These are phyloP conservation scores for Microplitis demolitor DNA, from an alignment of 1,140 invertebrate genomes.

Conservation along the genomic window DNA sequence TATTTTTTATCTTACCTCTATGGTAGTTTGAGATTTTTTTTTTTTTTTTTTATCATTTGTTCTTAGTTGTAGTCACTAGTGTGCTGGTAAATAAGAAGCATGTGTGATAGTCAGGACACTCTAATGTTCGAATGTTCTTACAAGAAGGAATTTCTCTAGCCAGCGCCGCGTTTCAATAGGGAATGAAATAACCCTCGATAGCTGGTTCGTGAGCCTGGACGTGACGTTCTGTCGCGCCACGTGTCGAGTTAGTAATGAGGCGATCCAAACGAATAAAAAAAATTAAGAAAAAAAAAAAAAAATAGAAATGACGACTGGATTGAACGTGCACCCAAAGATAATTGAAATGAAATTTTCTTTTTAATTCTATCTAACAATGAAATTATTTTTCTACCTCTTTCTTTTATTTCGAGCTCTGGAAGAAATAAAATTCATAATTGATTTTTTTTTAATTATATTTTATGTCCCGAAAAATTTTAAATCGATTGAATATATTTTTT, in stretches of 20 bases:
- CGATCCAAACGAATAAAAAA: not conserved
- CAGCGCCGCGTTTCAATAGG: not conserved
- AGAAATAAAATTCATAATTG: too few species aligned
- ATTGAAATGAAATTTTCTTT: too few species aligned
- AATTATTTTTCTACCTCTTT: too few species aligned
- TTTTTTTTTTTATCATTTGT: not conserved
- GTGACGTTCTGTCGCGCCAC: not conserved
- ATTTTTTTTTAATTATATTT: too few species aligned
- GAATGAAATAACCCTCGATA: conserved; percentile 22
- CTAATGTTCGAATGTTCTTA: not conserved
- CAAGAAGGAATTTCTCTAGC: not conserved
- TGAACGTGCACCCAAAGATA: too few species aligned
- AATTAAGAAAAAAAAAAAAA: too few species aligned
- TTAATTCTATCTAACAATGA: too few species aligned
- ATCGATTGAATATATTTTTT: too few species aligned
- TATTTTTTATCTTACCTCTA: not conserved
- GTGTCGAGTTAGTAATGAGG: not conserved
- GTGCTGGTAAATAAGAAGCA: too few species aligned
- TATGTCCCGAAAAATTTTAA: too few species aligned
- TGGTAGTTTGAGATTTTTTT: not conserved
- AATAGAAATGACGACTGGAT: too few species aligned
- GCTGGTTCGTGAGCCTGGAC: not conserved
- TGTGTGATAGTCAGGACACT: not conserved
- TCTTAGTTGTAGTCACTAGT: not conserved
- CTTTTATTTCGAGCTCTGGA: too few species aligned